These are phyloP conservation scores for Rotaria macrura DNA, from an alignment of 2,888 invertebrate species.

Conservation along the genomic window DNA sequence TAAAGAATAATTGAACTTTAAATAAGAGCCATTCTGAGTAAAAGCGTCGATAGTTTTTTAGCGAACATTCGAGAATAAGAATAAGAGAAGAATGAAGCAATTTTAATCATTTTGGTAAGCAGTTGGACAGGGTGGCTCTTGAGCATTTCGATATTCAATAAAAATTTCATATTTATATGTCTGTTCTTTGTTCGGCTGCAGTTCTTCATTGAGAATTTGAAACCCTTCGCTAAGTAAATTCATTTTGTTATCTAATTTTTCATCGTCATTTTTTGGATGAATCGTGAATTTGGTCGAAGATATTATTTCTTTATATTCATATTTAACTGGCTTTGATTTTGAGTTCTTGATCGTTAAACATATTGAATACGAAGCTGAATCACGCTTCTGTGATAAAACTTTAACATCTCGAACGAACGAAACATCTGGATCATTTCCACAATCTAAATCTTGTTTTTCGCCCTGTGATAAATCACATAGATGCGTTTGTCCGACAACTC, in stretches of 20 bases:
- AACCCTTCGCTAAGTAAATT: neutral
- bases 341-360: neutral
- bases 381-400: neutral
- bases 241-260: neutral
- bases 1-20: too few relatives aligned
- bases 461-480: neutral
- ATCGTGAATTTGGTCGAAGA: neutral
- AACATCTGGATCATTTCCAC: slow-evolving; percentile 21
- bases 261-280: neutral
- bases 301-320: slow-evolving; percentile 19
- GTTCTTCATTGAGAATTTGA: neutral
- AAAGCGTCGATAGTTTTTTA: too few relatives aligned
- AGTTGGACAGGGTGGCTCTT: neutral
- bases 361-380: neutral
- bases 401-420: neutral
- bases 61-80: too few relatives aligned
- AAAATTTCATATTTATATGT: neutral
- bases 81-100: too few relatives aligned
- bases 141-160: neutral
- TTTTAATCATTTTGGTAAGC: too few relatives aligned
- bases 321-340: neutral
- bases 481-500: slow-evolving; percentile 18
- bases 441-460: slow-evolving; percentile 15
- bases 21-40: too few relatives aligned
- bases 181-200: neutral